Conservation (phyloP, 2,113 vertebrate genomes). For the Cercocebus atys region DNA sequence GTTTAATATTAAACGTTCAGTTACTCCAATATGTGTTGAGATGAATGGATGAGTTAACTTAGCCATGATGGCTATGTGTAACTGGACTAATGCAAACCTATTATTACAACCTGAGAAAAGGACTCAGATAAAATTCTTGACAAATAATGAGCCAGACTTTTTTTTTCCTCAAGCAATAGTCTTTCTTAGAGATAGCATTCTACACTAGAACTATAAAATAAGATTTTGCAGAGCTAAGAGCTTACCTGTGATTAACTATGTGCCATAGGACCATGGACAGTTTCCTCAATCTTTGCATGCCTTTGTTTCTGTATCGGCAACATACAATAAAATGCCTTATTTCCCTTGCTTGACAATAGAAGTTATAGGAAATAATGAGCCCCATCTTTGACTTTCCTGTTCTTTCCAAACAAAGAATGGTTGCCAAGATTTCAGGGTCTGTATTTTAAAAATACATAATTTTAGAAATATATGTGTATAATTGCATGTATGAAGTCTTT, state of each 20-base stretch:
- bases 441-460: constrained; percentile 13
- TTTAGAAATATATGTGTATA: not conserved
- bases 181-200: not conserved
- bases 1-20: not conserved
- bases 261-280: not conserved
- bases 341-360: not conserved
- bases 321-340: not conserved
- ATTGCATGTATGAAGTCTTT: not conserved
- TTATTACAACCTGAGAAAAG: not conserved
- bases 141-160: not conserved
- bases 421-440: not conserved
- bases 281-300: not conserved
- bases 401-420: not conserved
- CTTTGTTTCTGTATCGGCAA: constrained; percentile 28
- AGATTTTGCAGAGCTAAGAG: not conserved
- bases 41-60: not conserved
- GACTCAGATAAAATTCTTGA: not conserved
- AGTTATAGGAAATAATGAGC: not conserved
- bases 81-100: not conserved
- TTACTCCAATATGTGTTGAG: not conserved
- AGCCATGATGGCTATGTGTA: not conserved
- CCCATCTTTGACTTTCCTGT: not conserved
- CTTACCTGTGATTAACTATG: not conserved
- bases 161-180: not conserved
- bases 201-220: not conserved